Percentiles rank a stretch among this genome's conserved stretches.
Evolutionary conservation across 2,797 vertebrate species (phyloP).

Genomic region (Chrysocyon brachyurus): DNA sequence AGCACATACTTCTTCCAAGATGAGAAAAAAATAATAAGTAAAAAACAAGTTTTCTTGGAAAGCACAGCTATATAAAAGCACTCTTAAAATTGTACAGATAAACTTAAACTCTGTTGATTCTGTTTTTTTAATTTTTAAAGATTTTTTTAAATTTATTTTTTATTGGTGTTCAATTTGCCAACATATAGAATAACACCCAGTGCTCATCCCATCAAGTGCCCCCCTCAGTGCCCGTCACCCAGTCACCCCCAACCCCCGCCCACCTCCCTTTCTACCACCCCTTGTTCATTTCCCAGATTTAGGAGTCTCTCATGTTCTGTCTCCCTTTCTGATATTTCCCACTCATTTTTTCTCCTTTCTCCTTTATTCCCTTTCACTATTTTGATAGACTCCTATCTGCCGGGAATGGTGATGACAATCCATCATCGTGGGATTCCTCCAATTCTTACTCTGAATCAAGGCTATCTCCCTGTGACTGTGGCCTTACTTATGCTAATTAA

Average conservation of each 20-base stretch:
- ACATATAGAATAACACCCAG: too few species aligned
- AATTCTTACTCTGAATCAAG: background rate
- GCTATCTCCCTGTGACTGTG: background rate
- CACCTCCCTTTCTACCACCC: too few species aligned
- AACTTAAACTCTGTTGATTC: constrained; percentile 8
- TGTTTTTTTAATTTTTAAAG: background rate
- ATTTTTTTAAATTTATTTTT: too few species aligned
- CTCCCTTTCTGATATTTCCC: too few species aligned
- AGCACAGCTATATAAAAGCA: constrained; percentile 25
- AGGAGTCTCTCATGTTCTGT: too few species aligned
- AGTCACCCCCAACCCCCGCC: too few species aligned
- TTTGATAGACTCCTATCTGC: background rate
- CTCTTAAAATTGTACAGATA: constrained; percentile 42
- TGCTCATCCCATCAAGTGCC: too few species aligned
- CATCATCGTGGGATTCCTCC: background rate
- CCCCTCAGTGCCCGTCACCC: too few species aligned
- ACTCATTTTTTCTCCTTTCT: too few species aligned
- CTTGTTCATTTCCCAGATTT: too few species aligned
- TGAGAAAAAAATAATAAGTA: background rate
- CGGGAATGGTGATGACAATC: background rate
- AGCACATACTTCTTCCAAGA: background rate
- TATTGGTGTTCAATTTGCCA: too few species aligned
- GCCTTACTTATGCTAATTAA: constrained; percentile 1
- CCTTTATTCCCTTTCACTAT: too few species aligned
- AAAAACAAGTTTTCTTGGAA: constrained; percentile 58